Percentiles rank a stretch among this genome's conserved stretches.
These are phyloP conservation scores for Paradoxurus hermaphroditus DNA, from an alignment of 2,113 vertebrate genomes.

Conservation along the genomic window DNA sequence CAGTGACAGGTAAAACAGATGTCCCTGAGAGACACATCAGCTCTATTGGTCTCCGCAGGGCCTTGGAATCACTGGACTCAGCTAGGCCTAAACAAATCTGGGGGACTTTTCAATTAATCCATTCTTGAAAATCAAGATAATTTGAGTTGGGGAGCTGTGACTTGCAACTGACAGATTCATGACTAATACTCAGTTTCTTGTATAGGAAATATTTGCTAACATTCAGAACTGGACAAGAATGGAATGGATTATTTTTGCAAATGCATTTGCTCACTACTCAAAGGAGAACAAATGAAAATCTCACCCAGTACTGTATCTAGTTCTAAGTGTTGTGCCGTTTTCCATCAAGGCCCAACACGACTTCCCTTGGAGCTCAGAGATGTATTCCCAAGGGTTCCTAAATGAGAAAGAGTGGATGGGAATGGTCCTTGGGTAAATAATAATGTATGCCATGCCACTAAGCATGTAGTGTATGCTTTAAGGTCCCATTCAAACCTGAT, in stretches of 20 bases:
- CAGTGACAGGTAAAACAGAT: background rate
- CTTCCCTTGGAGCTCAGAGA: background rate
- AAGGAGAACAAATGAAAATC: background rate
- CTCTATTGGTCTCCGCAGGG: background rate
- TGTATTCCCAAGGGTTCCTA: background rate
- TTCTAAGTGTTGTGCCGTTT: background rate
- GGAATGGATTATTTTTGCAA: background rate
- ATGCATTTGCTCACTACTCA: background rate
- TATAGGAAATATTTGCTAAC: background rate
- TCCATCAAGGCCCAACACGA: background rate
- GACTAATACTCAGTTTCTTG: background rate
- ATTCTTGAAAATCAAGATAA: conserved; percentile 1
- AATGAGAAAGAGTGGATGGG: background rate
- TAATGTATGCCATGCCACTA: background rate
- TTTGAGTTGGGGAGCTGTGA: background rate
- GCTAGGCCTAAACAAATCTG: background rate
- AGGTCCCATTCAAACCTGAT: background rate
- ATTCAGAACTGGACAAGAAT: background rate
- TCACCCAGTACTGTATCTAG: background rate
- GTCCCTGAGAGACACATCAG: background rate
- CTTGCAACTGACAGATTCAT: background rate
- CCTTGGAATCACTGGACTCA: background rate
- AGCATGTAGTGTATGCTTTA: background rate
- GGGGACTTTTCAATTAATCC: background rate
- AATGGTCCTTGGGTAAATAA: background rate